Evolutionary conservation across 2,113 vertebrate genomes (phyloP).

Genomic region (Steatornis caripensis): DNA sequence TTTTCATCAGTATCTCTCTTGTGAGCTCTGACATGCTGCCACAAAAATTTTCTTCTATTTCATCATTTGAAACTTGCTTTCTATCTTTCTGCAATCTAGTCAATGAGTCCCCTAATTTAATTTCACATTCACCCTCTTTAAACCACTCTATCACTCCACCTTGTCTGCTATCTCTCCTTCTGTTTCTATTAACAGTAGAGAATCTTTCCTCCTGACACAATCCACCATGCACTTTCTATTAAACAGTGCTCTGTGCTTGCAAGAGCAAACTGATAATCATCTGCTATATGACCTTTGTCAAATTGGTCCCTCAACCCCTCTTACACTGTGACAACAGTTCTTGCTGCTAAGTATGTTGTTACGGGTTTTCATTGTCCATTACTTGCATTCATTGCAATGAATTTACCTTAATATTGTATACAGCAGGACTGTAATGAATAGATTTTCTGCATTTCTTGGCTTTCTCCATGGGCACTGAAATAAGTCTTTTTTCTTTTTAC

Average conservation of each 20-base stretch:
- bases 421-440: background rate
- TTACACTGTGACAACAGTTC: background rate
- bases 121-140: background rate
- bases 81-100: background rate
- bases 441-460: background rate
- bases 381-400: background rate
- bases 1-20: background rate
- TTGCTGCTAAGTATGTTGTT: background rate
- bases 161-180: background rate
- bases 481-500: background rate
- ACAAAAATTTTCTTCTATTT: background rate
- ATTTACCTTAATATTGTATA: background rate
- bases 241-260: background rate
- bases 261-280: conserved; percentile 6
- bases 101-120: background rate
- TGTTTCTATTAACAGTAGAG: background rate
- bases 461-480: background rate
- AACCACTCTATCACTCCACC: background rate
- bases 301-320: background rate
- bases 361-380: background rate
- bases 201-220: background rate
- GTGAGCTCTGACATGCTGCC: background rate
- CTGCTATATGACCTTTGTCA: background rate
- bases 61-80: background rate
- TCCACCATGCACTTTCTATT: background rate